Evolutionary conservation across 2,797 vertebrate species (phyloP).

Genomic region (Craterocephalus amniculus): DNA sequence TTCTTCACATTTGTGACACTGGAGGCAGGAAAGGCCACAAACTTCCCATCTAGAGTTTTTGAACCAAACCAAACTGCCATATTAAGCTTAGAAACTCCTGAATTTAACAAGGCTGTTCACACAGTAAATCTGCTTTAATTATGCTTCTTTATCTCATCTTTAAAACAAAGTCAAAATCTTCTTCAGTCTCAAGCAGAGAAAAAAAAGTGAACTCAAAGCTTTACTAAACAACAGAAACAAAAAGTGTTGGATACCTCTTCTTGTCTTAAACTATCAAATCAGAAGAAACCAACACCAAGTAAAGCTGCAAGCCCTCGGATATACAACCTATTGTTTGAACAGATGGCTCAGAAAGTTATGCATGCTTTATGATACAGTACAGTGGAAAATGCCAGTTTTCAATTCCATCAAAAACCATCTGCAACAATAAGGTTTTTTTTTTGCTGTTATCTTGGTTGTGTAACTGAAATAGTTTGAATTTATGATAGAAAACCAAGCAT

Average conservation of each 20-base stretch:
- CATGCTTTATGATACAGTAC: too few species aligned
- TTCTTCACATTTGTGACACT: conserved; percentile 16
- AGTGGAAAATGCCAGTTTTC: neutral
- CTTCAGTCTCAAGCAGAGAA: neutral
- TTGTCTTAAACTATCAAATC: conserved; percentile 41
- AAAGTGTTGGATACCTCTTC: neutral
- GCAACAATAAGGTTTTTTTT: too few species aligned
- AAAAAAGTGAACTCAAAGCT: conserved; percentile 4
- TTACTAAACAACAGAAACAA: conserved; percentile 2
- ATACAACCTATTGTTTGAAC: conserved; percentile 15
- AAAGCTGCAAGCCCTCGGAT: conserved; percentile 32
- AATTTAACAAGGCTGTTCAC: neutral
- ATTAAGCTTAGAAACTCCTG: neutral
- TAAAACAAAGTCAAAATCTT: conserved; percentile 7
- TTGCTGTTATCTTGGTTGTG: too few species aligned
- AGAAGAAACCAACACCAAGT: conserved; percentile 31
- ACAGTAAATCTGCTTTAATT: conserved; percentile 14
- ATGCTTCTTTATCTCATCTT: conserved; percentile 20
- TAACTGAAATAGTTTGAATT: too few species aligned
- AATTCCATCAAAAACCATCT: too few species aligned
- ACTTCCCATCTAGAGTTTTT: conserved; percentile 44
- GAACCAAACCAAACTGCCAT: neutral
- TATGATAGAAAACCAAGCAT: too few species aligned
- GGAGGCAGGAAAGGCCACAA: conserved; percentile 49
- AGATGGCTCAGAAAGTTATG: conserved; percentile 19